phyloP scores from a whole-genome alignment of 2,888 invertebrate genomes.

The Noctua fimbriata region DNA sequence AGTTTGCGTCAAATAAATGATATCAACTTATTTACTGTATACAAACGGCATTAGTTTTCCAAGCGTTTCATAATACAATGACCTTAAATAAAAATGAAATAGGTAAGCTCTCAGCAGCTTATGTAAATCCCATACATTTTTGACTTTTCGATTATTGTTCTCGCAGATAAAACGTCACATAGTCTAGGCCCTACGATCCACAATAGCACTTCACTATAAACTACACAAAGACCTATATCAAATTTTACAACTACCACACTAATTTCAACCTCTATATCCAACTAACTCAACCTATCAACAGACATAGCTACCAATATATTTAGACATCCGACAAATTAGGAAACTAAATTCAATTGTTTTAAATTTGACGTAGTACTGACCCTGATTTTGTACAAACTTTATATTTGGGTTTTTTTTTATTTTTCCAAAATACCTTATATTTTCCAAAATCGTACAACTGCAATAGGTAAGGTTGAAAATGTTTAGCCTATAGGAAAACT shows the following conservation, averaged over 20 bases:
- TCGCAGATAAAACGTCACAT: not conserved
- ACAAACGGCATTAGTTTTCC: too few relatives aligned
- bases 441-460: not conserved
- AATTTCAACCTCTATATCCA: constrained; percentile 60
- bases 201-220: not conserved
- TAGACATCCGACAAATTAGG: not conserved
- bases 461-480: not conserved
- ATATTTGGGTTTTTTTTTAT: too few relatives aligned
- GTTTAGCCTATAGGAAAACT: not conserved
- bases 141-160: not conserved
- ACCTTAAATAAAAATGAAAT: not conserved
- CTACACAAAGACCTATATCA: not conserved
- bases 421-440: too few relatives aligned
- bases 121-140: too few relatives aligned
- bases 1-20: not conserved
- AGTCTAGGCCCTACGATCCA: not conserved
- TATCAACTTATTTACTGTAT: too few relatives aligned
- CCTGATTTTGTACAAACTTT: not conserved
- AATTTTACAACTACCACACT: not conserved
- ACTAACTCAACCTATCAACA: constrained; percentile 50
- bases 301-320: not conserved
- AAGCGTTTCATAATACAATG: too few relatives aligned
- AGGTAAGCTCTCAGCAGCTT: too few relatives aligned
- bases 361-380: constrained; percentile 1
- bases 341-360: not conserved